phyloP scores from a whole-genome alignment of 2,113 vertebrate genomes.

The Lagopus leucura region DNA sequence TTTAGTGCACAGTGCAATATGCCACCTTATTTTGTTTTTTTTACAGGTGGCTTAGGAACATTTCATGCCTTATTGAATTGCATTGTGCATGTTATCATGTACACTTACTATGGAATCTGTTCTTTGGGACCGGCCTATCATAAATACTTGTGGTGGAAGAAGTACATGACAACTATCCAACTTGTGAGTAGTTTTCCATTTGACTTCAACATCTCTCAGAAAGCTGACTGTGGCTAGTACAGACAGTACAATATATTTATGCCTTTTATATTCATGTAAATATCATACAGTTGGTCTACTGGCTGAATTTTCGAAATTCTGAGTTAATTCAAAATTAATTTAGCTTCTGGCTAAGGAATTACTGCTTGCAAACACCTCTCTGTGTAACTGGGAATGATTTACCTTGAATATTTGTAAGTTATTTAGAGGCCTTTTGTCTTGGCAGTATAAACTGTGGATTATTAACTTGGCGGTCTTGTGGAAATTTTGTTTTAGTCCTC shows the following conservation, averaged over 20 bases:
- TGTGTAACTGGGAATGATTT: neutral
- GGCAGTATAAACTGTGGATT: neutral
- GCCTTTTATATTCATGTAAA: neutral
- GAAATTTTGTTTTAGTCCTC: neutral
- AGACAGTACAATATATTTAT: neutral
- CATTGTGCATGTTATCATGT: constrained; percentile 95
- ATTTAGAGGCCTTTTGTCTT: neutral
- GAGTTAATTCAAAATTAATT: too few species aligned
- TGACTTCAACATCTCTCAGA: neutral
- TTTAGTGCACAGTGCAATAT: neutral
- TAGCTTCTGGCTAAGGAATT: neutral
- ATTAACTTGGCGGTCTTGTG: neutral
- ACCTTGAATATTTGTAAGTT: neutral
- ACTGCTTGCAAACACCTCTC: neutral
- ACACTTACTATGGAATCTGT: constrained; percentile 92
- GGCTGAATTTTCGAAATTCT: neutral
- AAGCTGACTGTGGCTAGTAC: neutral
- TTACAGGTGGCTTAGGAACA: constrained; percentile 92
- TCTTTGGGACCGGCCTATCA: constrained; percentile 92
- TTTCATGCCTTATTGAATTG: constrained; percentile 96
- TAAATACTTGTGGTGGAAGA: constrained; percentile 98
- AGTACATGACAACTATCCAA: constrained; percentile 93
- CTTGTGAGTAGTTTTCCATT: constrained; percentile 83
- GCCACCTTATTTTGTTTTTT: neutral
- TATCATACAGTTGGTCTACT: neutral